These are phyloP conservation scores for Euplexia lucipara DNA, from an alignment of 2,888 invertebrate genomes.

Conservation along the genomic window DNA sequence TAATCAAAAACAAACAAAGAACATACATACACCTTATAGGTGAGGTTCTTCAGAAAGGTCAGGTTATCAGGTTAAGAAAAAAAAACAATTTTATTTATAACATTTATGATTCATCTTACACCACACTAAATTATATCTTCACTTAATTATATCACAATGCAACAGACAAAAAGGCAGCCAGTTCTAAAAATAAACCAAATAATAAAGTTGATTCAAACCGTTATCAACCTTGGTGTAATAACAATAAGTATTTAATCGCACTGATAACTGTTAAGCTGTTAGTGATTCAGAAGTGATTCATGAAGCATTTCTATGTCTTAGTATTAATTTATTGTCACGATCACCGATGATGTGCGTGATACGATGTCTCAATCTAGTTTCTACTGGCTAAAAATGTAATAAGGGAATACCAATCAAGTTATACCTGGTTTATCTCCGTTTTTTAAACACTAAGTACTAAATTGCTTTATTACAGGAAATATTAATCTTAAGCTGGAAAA, in stretches of 20 bases:
- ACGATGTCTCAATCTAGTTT: neutral
- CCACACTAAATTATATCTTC: neutral
- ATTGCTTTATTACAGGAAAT: too few species aligned
- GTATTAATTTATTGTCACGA: conserved; percentile 1
- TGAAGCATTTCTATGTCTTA: neutral
- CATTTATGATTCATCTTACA: neutral
- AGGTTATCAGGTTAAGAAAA: too few species aligned
- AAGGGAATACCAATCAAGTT: neutral
- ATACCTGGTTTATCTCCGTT: neutral
- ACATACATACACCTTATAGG: too few species aligned
- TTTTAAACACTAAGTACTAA: neutral
- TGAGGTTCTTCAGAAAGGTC: too few species aligned
- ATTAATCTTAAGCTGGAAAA: neutral
- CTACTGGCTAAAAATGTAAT: neutral
- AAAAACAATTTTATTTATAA: neutral
- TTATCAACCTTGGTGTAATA: conserved; percentile 24
- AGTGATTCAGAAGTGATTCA: conserved; percentile 35
- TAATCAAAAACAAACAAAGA: too few species aligned
- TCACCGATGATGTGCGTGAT: neutral
- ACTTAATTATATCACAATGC: too few species aligned
- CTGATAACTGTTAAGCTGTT: conserved; percentile 20
- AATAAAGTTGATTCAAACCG: conserved; percentile 22
- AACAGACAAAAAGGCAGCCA: neutral
- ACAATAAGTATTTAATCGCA: conserved; percentile 17
- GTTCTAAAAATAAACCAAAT: conserved; percentile 33